Evolutionary conservation across 2,113 vertebrate species (phyloP).

Genomic region (Oreochromis aureus): DNA sequence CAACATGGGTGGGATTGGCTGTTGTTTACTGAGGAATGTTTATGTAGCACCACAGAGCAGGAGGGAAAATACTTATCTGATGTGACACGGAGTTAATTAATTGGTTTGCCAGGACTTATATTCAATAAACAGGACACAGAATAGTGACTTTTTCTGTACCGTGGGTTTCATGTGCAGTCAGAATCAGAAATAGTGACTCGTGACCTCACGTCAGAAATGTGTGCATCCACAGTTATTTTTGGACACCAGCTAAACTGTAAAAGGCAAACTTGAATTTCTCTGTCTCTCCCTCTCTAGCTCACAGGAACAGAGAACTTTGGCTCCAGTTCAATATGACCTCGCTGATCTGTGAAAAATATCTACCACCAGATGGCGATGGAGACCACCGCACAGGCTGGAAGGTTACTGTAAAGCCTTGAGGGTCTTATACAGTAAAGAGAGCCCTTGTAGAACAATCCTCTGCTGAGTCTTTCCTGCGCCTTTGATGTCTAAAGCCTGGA

Average conservation of each 20-base stretch:
- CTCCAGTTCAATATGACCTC: conserved; percentile 75
- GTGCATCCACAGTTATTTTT: conserved; percentile 45
- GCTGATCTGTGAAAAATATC: conserved; percentile 70
- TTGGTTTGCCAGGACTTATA: conserved; percentile 1
- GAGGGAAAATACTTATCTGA: conserved; percentile 55
- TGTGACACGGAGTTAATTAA: conserved; percentile 49
- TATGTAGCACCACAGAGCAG: conserved; percentile 46
- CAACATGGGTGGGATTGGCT: conserved; percentile 63
- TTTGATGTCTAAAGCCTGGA: neutral
- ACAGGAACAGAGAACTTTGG: conserved; percentile 68
- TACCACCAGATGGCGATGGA: conserved; percentile 82
- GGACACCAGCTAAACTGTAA: conserved; percentile 48
- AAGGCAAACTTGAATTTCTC: conserved; percentile 60
- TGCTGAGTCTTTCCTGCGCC: neutral
- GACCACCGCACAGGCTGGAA: conserved; percentile 41
- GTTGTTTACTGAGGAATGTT: conserved; percentile 63
- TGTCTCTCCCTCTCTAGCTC: conserved; percentile 47
- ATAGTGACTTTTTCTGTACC: neutral
- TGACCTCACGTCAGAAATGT: conserved; percentile 17
- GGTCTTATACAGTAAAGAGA: conserved; percentile 45
- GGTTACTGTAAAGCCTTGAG: conserved; percentile 28
- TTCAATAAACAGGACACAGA: neutral
- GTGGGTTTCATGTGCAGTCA: neutral
- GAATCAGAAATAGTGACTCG: neutral
- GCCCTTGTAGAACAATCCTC: conserved; percentile 28